Evolutionary conservation across 1,140 invertebrate species (phyloP), one percentile per base, ranked within the genome.

Genomic region (Cyphomyrmex costatus): DNA sequence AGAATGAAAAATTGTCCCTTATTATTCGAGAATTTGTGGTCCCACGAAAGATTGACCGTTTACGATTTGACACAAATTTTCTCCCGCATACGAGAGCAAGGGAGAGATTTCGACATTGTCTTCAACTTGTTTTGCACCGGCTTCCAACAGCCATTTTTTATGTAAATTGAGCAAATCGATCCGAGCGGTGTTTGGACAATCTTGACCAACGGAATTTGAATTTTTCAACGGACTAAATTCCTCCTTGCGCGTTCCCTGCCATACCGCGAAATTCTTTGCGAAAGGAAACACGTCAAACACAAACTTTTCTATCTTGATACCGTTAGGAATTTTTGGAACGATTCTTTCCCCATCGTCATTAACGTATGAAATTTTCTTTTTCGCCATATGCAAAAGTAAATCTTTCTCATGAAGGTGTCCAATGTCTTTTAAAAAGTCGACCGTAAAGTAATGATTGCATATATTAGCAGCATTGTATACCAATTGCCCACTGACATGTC

Each of bases 271-370:
- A 89, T 97, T 98, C 94, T 98, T 96, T 0, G 98, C 96, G 94
- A 98, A 99, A 91, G 98, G 97, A 94, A 99, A 99, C 0, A 99
- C 99, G 95, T 99, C 99, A 94, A 99, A 99, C 2, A 99, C 97
- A 95, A 99, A 99, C 95, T 99, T 99, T 92, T 99, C 99, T 94
- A 99, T 98, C 96, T 99, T 99, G 86, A 99, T 99, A 27, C 99
- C 99, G 94, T 99, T 99, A 0, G 98, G 97, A 91, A 96, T 96
- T 0, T 96, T 96, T 0, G 99, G 99, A 77, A 97, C 97, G 14
- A 97, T 95, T 61, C 96, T 95, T 30, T 96, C 94, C 6, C 98
- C 98, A 76, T 97, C 95, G 0, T 96, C 95, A 94, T 98, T 97
- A 0, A 99, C 96, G 92, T 97, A 98, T 0, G 99, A 97, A 90